Percentiles rank a stretch among this genome's conserved stretches.
phyloP scores from a whole-genome alignment of 2,888 invertebrate genomes.

The Blera fallax region DNA sequence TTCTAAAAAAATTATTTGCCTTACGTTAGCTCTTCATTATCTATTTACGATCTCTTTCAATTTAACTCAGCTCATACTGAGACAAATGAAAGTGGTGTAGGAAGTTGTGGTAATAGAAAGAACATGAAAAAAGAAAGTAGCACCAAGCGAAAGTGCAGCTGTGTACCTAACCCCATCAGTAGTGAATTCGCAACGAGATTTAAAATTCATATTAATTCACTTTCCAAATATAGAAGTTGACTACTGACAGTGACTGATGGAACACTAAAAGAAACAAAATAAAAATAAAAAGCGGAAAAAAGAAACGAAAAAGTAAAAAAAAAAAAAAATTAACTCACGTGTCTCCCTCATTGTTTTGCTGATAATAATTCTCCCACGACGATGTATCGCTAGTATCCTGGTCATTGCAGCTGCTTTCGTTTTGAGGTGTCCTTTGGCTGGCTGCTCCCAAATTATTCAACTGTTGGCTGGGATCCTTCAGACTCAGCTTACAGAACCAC shows the following conservation, averaged over 20 bases:
- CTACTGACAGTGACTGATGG: background rate
- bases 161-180: too few relatives aligned
- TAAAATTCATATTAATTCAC: too few relatives aligned
- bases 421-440: slow-evolving; percentile 7
- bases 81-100: too few relatives aligned
- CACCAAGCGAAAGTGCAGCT: too few relatives aligned
- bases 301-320: background rate
- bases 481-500: slow-evolving; percentile 84
- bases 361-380: slow-evolving; percentile 87
- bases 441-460: slow-evolving; percentile 69
- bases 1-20: too few relatives aligned
- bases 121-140: too few relatives aligned
- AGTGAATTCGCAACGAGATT: too few relatives aligned
- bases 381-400: slow-evolving; percentile 76
- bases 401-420: slow-evolving; percentile 13
- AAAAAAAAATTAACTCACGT: slow-evolving; percentile 86
- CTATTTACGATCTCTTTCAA: too few relatives aligned
- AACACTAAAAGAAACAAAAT: background rate
- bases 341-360: slow-evolving; percentile 92
- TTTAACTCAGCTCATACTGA: too few relatives aligned
- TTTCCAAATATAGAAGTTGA: background rate
- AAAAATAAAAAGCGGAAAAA: background rate
- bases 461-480: slow-evolving; percentile 79
- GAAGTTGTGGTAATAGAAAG: too few relatives aligned
- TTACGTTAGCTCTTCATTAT: too few relatives aligned